Conservation (phyloP, 2,888 invertebrate genomes). For the Drosophila putrida region DNA sequence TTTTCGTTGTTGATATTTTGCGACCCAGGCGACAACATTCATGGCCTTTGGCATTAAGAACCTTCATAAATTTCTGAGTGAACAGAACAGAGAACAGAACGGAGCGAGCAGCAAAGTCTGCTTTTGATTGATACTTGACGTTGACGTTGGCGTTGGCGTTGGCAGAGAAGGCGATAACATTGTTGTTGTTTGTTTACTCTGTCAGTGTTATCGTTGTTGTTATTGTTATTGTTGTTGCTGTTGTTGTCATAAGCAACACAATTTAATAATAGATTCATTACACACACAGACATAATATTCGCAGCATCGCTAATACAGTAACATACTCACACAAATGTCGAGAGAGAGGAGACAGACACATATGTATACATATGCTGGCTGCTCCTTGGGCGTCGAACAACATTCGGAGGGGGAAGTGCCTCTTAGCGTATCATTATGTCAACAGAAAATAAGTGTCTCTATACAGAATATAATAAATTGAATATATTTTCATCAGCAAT, state of each 20-base stretch:
- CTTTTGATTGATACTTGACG: constrained; percentile 76
- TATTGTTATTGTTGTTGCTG: constrained; percentile 43
- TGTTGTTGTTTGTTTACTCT: constrained; percentile 50
- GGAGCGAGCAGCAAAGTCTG: constrained; percentile 56
- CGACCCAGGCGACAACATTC: constrained; percentile 70
- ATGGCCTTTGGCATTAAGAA: constrained; percentile 76
- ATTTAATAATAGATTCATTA: constrained; percentile 80
- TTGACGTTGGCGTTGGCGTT: constrained; percentile 33
- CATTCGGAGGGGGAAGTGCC: constrained; percentile 5
- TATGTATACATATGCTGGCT: constrained; percentile 32
- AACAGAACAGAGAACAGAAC: constrained; percentile 37
- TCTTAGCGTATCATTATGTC: constrained; percentile 64
- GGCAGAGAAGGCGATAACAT: constrained; percentile 24
- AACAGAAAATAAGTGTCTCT: constrained; percentile 75
- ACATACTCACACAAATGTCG: constrained; percentile 5
- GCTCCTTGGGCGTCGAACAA: constrained; percentile 29
- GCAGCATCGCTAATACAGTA: constrained; percentile 11
- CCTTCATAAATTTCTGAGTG: constrained; percentile 73
- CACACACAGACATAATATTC: constrained; percentile 55
- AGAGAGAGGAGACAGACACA: background rate
- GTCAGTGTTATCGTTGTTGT: constrained; percentile 44
- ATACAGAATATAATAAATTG: constrained; percentile 76
- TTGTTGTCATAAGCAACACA: constrained; percentile 71
- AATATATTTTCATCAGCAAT: constrained; percentile 79
- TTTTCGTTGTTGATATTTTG: constrained; percentile 57